Evolutionary conservation across 2,113 vertebrate genomes (phyloP).

Genomic region (Murina feae): DNA sequence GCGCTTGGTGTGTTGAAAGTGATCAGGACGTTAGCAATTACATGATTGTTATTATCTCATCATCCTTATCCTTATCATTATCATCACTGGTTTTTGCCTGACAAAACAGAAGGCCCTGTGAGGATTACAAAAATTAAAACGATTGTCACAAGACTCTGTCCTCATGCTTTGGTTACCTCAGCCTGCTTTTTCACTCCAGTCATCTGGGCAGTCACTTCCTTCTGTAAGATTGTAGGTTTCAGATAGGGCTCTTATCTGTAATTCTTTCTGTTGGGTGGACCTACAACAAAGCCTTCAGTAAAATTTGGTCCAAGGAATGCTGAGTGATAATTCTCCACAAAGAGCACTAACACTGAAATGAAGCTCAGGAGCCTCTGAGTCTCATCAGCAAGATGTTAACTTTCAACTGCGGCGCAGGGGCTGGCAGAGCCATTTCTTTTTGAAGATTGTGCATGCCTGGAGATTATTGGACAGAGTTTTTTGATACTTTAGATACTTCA

Average conservation of each 20-base stretch:
- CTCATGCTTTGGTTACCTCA: neutral
- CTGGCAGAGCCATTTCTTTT: neutral
- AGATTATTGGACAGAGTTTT: neutral
- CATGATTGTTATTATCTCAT: neutral
- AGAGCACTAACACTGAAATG: neutral
- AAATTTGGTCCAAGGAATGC: conserved; percentile 8
- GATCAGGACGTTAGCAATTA: neutral
- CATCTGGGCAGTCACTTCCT: neutral
- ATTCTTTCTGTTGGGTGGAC: neutral
- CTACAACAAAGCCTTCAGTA: conserved; percentile 4
- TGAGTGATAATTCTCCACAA: neutral
- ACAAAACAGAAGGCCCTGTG: conserved; percentile 33
- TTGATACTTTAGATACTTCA: neutral
- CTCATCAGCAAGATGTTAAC: neutral
- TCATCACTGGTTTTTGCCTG: neutral
- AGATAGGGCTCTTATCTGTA: neutral
- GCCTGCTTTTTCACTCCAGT: neutral
- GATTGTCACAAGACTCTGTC: neutral
- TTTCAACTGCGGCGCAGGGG: neutral
- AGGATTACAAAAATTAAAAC: conserved; percentile 19
- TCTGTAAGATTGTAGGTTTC: neutral
- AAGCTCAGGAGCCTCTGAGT: neutral
- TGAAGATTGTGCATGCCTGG: neutral
- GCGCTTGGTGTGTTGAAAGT: neutral
- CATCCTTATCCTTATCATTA: neutral